Percentiles rank a stretch among this genome's conserved stretches.
Conservation (phyloP, 2,113 vertebrate genomes). For the Ptilorrhoa leucosticta region DNA sequence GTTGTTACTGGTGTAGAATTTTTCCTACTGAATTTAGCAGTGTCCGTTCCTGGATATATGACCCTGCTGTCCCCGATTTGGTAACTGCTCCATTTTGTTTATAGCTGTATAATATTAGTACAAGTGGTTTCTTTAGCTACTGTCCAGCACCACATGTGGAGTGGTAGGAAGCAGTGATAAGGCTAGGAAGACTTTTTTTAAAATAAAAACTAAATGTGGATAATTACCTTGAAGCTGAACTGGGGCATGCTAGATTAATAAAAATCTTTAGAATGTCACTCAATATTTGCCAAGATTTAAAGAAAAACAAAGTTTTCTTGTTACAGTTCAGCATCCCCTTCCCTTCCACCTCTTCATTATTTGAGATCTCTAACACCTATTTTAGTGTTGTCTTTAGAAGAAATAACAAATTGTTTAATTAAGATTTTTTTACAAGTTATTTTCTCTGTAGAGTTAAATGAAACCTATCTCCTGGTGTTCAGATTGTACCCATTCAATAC, state of each 20-base stretch:
- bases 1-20: background rate
- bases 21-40: conserved; percentile 4
- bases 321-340: background rate
- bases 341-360: background rate
- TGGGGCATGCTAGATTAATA: background rate
- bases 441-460: background rate
- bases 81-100: conserved; percentile 58
- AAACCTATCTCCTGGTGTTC: background rate
- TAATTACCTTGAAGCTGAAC: conserved; percentile 59
- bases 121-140: conserved; percentile 71
- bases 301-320: background rate
- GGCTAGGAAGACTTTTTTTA: conserved; percentile 24
- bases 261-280: background rate
- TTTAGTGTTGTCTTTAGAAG: background rate
- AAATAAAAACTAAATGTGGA: conserved; percentile 57
- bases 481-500: background rate
- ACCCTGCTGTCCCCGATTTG: conserved; percentile 50
- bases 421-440: background rate
- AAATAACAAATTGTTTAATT: background rate
- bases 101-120: conserved; percentile 48
- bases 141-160: conserved; percentile 61
- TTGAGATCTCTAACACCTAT: background rate
- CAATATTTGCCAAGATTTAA: background rate
- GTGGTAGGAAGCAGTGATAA: conserved; percentile 65
- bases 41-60: conserved; percentile 32